phyloP scores from a whole-genome alignment of 2,113 vertebrate species.

The Apodemus sylvaticus region DNA sequence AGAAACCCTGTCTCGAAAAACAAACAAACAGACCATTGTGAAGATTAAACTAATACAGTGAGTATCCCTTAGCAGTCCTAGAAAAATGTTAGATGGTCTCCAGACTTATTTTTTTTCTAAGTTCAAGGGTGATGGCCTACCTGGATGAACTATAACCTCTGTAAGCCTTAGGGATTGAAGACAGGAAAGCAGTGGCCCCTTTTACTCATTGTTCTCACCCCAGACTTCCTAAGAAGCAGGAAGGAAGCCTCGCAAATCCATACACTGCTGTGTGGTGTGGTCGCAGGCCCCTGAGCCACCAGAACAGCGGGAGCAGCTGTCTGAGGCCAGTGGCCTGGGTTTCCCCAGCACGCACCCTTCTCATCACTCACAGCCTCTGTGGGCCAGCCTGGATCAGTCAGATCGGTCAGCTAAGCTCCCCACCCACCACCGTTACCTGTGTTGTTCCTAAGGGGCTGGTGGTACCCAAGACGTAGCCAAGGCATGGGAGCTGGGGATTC shows the following conservation, averaged over 20 bases:
- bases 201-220: background rate
- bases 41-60: background rate
- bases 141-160: conserved; percentile 4
- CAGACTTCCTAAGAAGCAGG: background rate
- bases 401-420: too few relatives aligned
- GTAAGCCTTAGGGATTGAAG: background rate
- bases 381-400: background rate
- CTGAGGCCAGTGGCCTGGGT: background rate
- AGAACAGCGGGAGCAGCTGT: background rate
- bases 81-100: background rate
- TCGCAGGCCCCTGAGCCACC: background rate
- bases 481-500: background rate
- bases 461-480: background rate
- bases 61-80: background rate
- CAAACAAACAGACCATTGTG: background rate
- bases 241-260: background rate
- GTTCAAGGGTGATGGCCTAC: background rate
- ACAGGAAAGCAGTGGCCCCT: background rate
- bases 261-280: background rate
- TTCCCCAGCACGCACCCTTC: background rate
- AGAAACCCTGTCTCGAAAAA: too few relatives aligned
- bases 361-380: background rate
- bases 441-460: background rate
- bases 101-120: background rate
- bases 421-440: background rate